A percentile compares a stretch with the other conserved stretches of the same genome.
These are phyloP conservation scores for Vireo griseus DNA, from an alignment of 2,797 vertebrate species.

Conservation along the genomic window DNA sequence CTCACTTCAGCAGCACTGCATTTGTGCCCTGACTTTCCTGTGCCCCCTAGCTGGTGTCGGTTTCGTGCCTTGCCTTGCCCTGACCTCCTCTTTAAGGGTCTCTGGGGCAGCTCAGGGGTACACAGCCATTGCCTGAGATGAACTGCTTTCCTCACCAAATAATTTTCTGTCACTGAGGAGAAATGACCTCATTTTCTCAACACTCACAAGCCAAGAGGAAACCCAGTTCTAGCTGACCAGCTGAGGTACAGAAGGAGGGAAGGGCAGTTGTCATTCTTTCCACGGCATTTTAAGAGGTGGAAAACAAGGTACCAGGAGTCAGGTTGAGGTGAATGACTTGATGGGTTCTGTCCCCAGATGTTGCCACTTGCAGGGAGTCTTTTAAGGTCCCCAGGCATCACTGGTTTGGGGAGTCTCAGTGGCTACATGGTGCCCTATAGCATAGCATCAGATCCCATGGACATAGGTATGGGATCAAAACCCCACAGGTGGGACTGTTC, in stretches of 20 bases:
- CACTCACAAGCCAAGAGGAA: conserved; percentile 28
- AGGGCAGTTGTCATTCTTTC: conserved; percentile 8
- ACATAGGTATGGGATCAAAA: background rate
- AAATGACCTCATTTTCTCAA: conserved; percentile 60
- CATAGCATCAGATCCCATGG: background rate
- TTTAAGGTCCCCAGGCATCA: background rate
- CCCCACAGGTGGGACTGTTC: background rate
- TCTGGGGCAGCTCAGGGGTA: background rate
- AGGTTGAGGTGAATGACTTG: background rate
- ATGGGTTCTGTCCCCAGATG: background rate
- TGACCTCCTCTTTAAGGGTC: background rate
- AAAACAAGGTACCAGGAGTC: background rate
- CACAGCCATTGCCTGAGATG: background rate
- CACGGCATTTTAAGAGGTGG: background rate
- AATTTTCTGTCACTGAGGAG: conserved; percentile 50
- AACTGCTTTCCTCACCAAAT: conserved; percentile 14
- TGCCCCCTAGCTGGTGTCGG: background rate
- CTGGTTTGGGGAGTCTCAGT: background rate
- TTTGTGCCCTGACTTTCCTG: background rate
- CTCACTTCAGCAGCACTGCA: background rate
- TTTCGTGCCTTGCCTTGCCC: background rate
- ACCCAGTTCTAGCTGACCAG: conserved; percentile 45
- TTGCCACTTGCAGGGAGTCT: background rate
- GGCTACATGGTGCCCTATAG: background rate
- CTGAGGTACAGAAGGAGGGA: conserved; percentile 48